Base-by-base conservation (phyloP, 2,797 vertebrate genomes). In the Crocidura indochinensis region DNA sequence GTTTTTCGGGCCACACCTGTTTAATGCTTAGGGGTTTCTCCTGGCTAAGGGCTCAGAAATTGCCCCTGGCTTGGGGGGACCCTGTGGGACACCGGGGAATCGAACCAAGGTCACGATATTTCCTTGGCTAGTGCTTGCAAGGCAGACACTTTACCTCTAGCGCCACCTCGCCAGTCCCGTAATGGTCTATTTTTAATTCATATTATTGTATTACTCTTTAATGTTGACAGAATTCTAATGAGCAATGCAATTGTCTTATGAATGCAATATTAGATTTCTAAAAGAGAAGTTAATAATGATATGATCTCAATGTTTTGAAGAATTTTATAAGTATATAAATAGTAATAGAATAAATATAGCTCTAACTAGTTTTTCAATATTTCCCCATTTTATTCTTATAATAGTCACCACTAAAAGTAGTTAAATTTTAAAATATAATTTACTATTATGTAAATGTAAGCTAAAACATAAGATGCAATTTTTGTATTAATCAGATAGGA, bases 341-440 rank as follows among this genome's bases (percentile, higher is more conserved):
- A 91, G 51, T n/a, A 69, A 94, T 12, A 89, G 49, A 22, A 27
- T 53, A 73, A 90, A 60, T 46, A 72, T 15, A 89, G 60, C 51
- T 49, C 1, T 38, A 87, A 87, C 8, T 65, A n/a, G n/a, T 65
- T 80, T 84, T 29, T 88, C 44, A 51, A 64, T 91, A 85, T 73
- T 6, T 62, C 24, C 27, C 76, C 26, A 56, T 60, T 84, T 88
- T 86, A 24, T 73, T 84, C 8, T 74, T 53, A 73, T 56, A 85
- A 2, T 24, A 81, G 62, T 84, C 2, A 68, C 56, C 56, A 85
- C 19, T 67, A 60, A 31, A 26, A 89, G 49, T 26, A 87, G 14
- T 69, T 83, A 60, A 81, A 75, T 65, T 76, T 84, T 64, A 91
- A 60, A 91, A 80, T 74, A 19, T 56, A 93, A 89, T 79, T 31